phyloP scores from a whole-genome alignment of 2,113 vertebrate species.

The Lates calcarifer region DNA sequence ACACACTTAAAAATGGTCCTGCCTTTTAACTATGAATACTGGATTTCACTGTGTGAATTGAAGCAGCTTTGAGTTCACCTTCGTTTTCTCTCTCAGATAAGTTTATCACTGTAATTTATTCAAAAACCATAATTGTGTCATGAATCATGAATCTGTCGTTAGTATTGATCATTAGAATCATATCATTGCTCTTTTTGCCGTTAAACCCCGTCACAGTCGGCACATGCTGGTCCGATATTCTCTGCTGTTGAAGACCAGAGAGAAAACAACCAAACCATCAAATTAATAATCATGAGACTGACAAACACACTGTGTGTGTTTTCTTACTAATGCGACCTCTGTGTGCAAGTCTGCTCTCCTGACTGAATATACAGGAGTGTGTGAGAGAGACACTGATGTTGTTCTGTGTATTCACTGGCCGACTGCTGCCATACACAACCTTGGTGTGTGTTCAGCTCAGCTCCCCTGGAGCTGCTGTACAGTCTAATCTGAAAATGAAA shows the following conservation, averaged over 20 bases:
- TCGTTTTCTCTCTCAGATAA: no score
- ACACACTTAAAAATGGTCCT: no score
- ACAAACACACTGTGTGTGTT: background rate
- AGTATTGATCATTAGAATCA: background rate
- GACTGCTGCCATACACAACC: conserved; percentile 1
- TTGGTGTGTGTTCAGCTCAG: conserved; percentile 10
- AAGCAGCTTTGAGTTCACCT: no score
- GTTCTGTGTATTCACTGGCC: conserved; percentile 6
- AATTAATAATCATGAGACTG: background rate
- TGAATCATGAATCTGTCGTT: background rate
- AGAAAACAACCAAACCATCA: background rate
- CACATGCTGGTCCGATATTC: background rate
- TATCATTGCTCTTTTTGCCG: background rate
- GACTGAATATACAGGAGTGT: background rate
- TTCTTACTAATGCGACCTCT: background rate
- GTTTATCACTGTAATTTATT: no score
- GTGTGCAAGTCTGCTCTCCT: background rate
- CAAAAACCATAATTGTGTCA: no score
- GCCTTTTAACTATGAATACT: no score
- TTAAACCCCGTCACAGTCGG: background rate
- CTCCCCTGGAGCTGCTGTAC: conserved; percentile 34
- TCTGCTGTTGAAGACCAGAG: background rate
- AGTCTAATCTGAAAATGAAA: conserved; percentile 81
- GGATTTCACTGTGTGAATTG: no score
- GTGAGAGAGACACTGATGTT: conserved; percentile 17